phyloP scores from a whole-genome alignment of 2,113 vertebrate species.

The Nibea albiflora region DNA sequence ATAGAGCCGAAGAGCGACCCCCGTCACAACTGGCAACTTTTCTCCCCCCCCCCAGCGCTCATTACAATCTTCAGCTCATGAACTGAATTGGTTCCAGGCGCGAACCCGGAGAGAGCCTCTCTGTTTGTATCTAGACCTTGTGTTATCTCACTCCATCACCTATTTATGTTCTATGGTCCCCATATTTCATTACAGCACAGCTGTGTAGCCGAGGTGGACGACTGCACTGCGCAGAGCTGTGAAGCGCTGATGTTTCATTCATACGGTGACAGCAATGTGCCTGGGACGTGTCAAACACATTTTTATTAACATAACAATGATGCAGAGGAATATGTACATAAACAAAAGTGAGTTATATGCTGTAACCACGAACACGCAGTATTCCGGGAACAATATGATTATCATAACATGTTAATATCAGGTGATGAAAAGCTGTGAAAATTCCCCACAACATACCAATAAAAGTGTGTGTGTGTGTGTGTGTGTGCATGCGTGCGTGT shows the following conservation, averaged over 20 bases:
- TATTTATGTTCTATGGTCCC: slow-evolving; percentile 7
- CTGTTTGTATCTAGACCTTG: slow-evolving; percentile 30
- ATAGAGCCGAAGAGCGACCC: slow-evolving; percentile 53
- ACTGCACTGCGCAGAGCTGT: background rate
- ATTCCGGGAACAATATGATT: background rate
- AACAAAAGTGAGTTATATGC: background rate
- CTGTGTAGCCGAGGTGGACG: background rate
- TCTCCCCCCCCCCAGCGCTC: slow-evolving; percentile 11
- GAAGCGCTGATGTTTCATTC: slow-evolving; percentile 7
- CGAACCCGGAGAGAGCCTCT: slow-evolving; percentile 1
- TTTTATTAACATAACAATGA: background rate
- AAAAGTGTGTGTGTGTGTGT: background rate
- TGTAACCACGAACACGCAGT: background rate
- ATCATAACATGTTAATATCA: background rate
- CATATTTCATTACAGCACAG: slow-evolving; percentile 12
- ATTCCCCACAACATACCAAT: slow-evolving; percentile 25
- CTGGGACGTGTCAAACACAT: background rate
- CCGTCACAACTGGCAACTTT: slow-evolving; percentile 31
- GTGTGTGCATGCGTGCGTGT: background rate
- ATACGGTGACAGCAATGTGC: background rate
- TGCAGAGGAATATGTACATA: background rate
- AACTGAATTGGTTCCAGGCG: background rate
- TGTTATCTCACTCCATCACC: slow-evolving; percentile 28
- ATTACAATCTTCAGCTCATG: background rate
- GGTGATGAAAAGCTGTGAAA: background rate